Evolutionary conservation across 2,888 invertebrate genomes (phyloP).

Genomic region (Tridacna gigas): DNA sequence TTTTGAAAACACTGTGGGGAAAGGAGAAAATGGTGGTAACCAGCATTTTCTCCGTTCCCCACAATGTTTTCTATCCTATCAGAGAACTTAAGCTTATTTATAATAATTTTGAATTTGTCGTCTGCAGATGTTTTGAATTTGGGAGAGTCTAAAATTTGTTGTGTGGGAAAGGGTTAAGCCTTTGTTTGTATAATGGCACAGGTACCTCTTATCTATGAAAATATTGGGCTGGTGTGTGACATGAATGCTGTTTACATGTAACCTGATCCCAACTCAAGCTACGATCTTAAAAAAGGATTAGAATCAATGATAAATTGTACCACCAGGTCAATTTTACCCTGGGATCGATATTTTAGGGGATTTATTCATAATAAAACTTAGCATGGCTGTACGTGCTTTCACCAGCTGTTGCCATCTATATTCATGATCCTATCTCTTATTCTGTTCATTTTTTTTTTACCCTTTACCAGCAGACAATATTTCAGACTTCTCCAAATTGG

Average conservation of each 20-base stretch:
- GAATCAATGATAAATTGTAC: slow-evolving; percentile 50
- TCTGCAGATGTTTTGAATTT: too few species aligned
- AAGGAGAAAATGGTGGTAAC: too few species aligned
- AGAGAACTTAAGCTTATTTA: too few species aligned
- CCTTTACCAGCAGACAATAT: too few species aligned
- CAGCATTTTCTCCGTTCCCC: too few species aligned
- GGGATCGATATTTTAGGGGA: slow-evolving; percentile 44
- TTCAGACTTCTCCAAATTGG: too few species aligned
- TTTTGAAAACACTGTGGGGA: too few species aligned
- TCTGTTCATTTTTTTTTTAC: too few species aligned
- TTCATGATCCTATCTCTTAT: too few species aligned
- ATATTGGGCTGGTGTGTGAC: slow-evolving; percentile 35
- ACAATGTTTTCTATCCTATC: too few species aligned
- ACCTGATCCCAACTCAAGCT: slow-evolving; percentile 42
- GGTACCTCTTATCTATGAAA: background rate
- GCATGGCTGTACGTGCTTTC: background rate
- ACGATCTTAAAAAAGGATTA: slow-evolving; percentile 40
- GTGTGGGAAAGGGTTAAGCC: background rate
- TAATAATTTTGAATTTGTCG: too few species aligned
- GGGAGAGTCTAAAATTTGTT: background rate
- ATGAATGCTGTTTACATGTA: slow-evolving; percentile 55
- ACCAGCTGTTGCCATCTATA: background rate
- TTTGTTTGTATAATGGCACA: slow-evolving; percentile 14
- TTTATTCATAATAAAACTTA: background rate
- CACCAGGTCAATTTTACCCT: slow-evolving; percentile 42